A percentile compares a stretch with the other conserved stretches of the same genome.
phyloP scores from a whole-genome alignment of 2,888 invertebrate genomes.

The Spatulosminthurus flaviceps region DNA sequence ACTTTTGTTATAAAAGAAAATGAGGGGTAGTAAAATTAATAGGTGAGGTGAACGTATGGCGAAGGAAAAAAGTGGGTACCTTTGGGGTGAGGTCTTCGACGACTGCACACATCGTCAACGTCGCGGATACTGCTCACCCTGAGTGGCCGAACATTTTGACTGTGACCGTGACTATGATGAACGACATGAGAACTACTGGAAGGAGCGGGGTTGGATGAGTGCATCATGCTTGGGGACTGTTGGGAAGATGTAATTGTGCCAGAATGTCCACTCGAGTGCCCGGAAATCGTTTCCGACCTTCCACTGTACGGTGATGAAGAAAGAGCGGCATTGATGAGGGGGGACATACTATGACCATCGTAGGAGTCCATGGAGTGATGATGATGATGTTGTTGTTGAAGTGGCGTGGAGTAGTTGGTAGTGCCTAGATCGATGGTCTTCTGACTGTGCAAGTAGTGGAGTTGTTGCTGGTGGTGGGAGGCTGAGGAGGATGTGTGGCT shows the following conservation, averaged over 20 bases:
- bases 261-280: constrained; percentile 5
- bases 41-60: no score
- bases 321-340: not conserved
- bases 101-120: constrained; percentile 56
- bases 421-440: constrained; percentile 23
- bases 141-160: constrained; percentile 54
- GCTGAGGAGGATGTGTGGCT: no score
- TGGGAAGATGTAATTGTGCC: not conserved
- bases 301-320: constrained; percentile 19
- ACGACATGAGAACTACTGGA: not conserved
- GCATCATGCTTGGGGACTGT: constrained; percentile 15
- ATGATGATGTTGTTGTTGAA: not conserved
- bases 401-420: constrained; percentile 2
- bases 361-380: not conserved
- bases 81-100: constrained; percentile 56
- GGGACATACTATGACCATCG: not conserved
- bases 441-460: constrained; percentile 1
- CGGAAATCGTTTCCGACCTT: constrained; percentile 10
- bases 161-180: not conserved
- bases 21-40: no score
- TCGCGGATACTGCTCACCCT: constrained; percentile 60
- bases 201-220: constrained; percentile 4
- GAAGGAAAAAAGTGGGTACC: no score
- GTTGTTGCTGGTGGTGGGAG: constrained; percentile 34
- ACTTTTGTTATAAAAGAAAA: no score